A percentile compares a stretch with the other conserved stretches of the same genome.
phyloP scores from a whole-genome alignment of 2,888 invertebrate genomes.

The Mactromeris polynyma region DNA sequence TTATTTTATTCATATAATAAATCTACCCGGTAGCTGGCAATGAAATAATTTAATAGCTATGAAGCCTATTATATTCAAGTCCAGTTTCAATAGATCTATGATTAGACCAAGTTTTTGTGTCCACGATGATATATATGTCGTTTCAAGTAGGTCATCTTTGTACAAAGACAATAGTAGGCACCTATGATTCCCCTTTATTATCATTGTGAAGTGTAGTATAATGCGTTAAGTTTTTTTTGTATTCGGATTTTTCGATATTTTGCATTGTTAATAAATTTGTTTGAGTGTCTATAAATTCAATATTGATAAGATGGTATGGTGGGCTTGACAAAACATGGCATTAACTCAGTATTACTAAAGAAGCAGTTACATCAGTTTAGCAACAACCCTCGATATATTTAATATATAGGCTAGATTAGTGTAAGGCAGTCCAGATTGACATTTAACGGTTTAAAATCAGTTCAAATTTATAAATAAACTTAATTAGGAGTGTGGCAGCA shows the following conservation, averaged over 20 bases:
- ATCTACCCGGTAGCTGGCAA: neutral
- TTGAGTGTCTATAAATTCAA: neutral
- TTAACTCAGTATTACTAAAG: too few relatives aligned
- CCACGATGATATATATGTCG: neutral
- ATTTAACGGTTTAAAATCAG: too few relatives aligned
- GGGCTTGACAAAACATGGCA: too few relatives aligned
- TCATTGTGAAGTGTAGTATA: neutral
- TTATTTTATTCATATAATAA: neutral
- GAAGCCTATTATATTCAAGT: neutral
- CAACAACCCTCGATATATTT: too few relatives aligned
- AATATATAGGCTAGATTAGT: too few relatives aligned
- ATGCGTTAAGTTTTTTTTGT: neutral
- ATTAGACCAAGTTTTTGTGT: neutral
- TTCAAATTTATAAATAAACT: too few relatives aligned
- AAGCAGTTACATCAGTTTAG: too few relatives aligned
- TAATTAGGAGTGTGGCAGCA: too few relatives aligned
- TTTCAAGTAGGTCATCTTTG: conserved; percentile 1
- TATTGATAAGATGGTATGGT: neutral
- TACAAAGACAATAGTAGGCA: neutral
- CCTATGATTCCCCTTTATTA: neutral
- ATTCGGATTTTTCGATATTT: neutral
- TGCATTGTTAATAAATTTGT: neutral
- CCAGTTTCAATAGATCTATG: neutral
- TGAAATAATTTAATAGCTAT: too few relatives aligned
- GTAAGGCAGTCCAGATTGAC: too few relatives aligned